phyloP scores from a whole-genome alignment of 2,113 vertebrate species.

The Malaclemys terrapin region DNA sequence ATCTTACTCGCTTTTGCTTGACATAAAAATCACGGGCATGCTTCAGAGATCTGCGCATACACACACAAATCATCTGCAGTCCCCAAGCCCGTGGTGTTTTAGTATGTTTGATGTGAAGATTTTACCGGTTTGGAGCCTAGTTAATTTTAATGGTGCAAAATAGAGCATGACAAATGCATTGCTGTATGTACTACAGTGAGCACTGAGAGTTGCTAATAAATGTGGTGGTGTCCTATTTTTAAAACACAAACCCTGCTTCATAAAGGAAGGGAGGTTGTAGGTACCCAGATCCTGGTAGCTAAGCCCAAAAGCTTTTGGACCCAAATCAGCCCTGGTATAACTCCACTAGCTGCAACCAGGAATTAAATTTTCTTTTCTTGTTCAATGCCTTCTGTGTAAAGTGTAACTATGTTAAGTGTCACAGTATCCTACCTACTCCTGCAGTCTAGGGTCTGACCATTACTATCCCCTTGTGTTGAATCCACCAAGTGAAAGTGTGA shows the following conservation, averaged over 20 bases:
- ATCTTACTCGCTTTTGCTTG: neutral
- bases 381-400: neutral
- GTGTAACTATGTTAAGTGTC: neutral
- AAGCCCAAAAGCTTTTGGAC: neutral
- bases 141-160: slow-evolving; percentile 51
- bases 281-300: neutral
- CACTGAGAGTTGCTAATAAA: slow-evolving; percentile 18
- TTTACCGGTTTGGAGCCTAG: slow-evolving; percentile 31
- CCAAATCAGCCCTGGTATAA: neutral
- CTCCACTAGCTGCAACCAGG: neutral
- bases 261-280: neutral
- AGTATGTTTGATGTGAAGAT: slow-evolving; percentile 36
- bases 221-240: neutral
- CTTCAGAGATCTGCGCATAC: slow-evolving; percentile 19
- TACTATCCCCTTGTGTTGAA: too few relatives aligned
- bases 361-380: neutral
- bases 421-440: neutral
- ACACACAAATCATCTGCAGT: slow-evolving; percentile 14
- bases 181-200: neutral
- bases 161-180: slow-evolving; percentile 46
- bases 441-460: neutral
- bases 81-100: neutral
- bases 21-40: neutral
- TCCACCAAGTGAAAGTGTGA: neutral
- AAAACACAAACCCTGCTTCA: neutral